Evolutionary conservation across 2,113 vertebrate species (phyloP), one percentile per base, ranked within the genome.

Genomic region (Charina bottae): DNA sequence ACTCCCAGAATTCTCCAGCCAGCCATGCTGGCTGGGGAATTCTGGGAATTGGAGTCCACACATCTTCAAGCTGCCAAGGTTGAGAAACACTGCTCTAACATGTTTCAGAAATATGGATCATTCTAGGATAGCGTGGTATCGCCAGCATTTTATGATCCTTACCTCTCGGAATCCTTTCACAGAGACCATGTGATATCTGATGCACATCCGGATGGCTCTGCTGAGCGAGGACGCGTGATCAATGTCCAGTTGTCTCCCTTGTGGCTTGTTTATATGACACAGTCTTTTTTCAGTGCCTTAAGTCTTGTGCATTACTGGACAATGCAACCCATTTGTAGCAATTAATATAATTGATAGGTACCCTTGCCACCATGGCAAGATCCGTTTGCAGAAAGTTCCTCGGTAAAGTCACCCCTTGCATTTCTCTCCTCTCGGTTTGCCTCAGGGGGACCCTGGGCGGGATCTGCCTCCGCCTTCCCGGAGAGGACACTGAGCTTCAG

Each of bases 261-360:
- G 54, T 15, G 33, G 23, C 12, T n/a, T 6, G 90, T 7, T 62
- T 86, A 49, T 8, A 17, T 6, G 33, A 21, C 37, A 84, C 56
- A n/a, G 59, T 92, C 68, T 42, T 88, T 84, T 93, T 90, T 59
- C 91, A 6, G 93, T 91, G 10, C 92, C 95, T 95, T 95, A 94
- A 96, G 93, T 95, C 83, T 96, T 95, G 92, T 92, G 96, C 96
- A 92, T 93, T 19, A 54, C 10, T 13, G 7, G 0, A 0, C 6
- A 0, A 0, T 68, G 60, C 1, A 33, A n/a, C 60, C 28, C 21
- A 28, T 28, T 53, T 90, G 89, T 13, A 5, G 37, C 96, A 98
- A 97, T 97, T 97, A 97, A 96, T 94, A 28, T 95, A 96, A 98
- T 97, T 96, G 93, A 95, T 86, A 83, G 0, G 53, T 26, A 78